Base-by-base conservation (phyloP, 2,113 vertebrate genomes). In the Edolisoma coerulescens region DNA sequence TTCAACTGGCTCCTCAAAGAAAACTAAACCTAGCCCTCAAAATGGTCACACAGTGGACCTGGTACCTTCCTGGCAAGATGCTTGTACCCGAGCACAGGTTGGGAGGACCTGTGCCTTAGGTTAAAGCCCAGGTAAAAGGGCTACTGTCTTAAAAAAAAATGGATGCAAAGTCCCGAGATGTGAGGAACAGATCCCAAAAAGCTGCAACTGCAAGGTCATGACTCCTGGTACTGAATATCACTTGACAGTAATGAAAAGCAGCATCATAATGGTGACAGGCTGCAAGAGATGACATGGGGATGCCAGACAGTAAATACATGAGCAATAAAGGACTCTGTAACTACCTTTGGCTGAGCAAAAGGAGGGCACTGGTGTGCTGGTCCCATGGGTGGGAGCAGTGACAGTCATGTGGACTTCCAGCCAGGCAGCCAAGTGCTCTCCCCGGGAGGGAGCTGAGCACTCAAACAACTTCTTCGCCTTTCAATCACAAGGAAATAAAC, bases 71-170 rank as follows among this genome's bases (percentile, higher is more conserved):
- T 28, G 28, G 60, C 10, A 87, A 75, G 47, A 57, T 13, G 37
- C 10, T 9, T 28, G 41, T 50, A 64, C 14, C 39, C 0, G 0
- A 90, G 49, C 44, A 60, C 13, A 86, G 37, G 13, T 0, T 52
- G 30, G 54, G 52, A 41, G 44, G 20, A 65, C 6, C 28, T 33
- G 12, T 7, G 8, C 16, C 39, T 79, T 33, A 33, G 7, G 24
- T 33, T 54, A 81, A 82, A 78, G 27, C 9, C 13, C 68, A 50
- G 6, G 28, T 16, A 35, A 75, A 75, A 85, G 9, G 11, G 7
- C 7, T 80, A 61, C 50, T 53, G 11, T 50, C 7, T 75, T 35
- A 23, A 54, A 61, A 81, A 80, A 28, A 28, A 11, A 54, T 32
- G 22, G 1, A 19, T 87, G 26, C 6, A 18, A 18, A 24, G 23